These are phyloP conservation scores for Danionella dracula DNA, from an alignment of 2,797 vertebrate species.

Conservation along the genomic window DNA sequence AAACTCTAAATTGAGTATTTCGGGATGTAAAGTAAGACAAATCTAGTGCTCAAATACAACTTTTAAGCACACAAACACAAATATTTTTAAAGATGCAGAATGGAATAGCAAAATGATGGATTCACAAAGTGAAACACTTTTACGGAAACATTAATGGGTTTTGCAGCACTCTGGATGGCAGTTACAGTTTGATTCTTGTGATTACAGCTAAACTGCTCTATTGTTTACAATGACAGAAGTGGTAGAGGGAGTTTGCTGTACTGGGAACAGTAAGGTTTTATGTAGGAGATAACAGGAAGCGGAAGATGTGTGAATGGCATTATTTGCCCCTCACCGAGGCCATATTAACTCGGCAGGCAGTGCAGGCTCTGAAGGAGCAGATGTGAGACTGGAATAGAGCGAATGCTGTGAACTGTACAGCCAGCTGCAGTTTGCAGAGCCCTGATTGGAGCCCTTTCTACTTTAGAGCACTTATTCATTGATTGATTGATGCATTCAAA, in stretches of 20 bases:
- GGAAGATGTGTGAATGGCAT: conserved; percentile 35
- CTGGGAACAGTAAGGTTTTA: conserved; percentile 16
- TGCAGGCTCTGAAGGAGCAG: conserved; percentile 55
- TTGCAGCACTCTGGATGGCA: neutral
- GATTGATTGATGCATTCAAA: conserved; percentile 31
- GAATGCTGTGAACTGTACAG: conserved; percentile 29
- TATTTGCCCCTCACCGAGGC: conserved; percentile 51
- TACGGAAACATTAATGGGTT: too few species aligned
- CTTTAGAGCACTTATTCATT: conserved; percentile 22
- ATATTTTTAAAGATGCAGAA: neutral
- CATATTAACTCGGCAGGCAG: conserved; percentile 55
- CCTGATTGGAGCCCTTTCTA: conserved; percentile 6
- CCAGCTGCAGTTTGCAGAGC: conserved; percentile 32
- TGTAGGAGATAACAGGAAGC: conserved; percentile 6
- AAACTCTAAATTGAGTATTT: conserved; percentile 38
- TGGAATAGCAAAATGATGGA: neutral
- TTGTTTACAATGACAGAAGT: conserved; percentile 23
- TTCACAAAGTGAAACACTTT: too few species aligned
- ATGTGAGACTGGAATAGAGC: conserved; percentile 44
- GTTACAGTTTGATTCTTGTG: conserved; percentile 12
- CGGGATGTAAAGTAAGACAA: conserved; percentile 44
- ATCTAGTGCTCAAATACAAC: conserved; percentile 23
- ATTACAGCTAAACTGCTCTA: conserved; percentile 25
- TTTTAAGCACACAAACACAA: conserved; percentile 2
- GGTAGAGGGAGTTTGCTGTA: neutral